phyloP scores from a whole-genome alignment of 2,113 vertebrate species.

The Boulengeromyrus knoepffleri region DNA sequence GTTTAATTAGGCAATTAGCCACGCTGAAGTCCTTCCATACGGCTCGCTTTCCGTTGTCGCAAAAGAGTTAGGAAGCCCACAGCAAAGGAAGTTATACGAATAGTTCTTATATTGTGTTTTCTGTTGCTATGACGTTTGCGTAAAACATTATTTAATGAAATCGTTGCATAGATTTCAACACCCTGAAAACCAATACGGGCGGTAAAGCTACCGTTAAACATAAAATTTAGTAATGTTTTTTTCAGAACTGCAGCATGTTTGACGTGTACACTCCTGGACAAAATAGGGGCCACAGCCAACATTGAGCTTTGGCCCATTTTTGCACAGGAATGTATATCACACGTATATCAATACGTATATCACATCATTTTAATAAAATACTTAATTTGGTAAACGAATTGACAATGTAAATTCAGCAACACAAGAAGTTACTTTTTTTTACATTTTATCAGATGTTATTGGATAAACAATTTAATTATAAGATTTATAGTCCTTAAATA shows the following conservation, averaged over 20 bases:
- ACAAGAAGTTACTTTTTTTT: neutral
- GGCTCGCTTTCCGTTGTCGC: neutral
- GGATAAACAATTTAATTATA: neutral
- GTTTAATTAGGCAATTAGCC: neutral
- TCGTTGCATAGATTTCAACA: neutral
- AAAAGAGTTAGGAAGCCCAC: neutral
- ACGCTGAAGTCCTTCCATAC: neutral
- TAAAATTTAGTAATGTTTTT: neutral
- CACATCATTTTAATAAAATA: neutral
- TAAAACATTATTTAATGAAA: neutral
- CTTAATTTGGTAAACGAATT: neutral
- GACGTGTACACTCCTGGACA: neutral
- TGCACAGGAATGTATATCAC: neutral
- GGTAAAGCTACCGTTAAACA: neutral
- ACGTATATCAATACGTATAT: neutral
- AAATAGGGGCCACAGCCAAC: neutral
- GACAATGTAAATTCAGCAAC: neutral
- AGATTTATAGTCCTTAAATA: neutral
- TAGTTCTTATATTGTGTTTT: neutral
- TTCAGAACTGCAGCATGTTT: neutral
- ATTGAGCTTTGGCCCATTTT: neutral
- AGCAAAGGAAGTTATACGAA: neutral
- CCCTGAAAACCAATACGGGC: neutral
- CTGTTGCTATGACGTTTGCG: neutral
- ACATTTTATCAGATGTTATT: neutral